These are phyloP conservation scores for Eudorcas thomsonii DNA, from an alignment of 2,113 vertebrate species.

Conservation along the genomic window DNA sequence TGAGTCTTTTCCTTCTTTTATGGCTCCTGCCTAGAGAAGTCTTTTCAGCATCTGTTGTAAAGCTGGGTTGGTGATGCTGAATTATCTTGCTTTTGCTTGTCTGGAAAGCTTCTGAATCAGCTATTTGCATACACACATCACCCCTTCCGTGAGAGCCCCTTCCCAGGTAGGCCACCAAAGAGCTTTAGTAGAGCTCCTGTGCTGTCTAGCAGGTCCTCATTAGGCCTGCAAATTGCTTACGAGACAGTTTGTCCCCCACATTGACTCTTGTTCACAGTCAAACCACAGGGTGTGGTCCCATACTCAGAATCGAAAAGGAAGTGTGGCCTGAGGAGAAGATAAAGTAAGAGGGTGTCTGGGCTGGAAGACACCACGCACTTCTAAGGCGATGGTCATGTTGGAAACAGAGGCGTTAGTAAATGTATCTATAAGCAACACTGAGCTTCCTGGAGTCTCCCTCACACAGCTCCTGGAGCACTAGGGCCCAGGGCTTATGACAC, in stretches of 20 bases:
- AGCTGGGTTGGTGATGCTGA: neutral
- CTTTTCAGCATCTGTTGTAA: neutral
- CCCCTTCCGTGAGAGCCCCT: neutral
- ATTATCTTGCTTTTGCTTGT: neutral
- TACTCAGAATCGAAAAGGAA: neutral
- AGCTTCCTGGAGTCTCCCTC: neutral
- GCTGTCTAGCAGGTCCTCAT: neutral
- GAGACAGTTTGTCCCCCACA: neutral
- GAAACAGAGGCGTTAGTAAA: neutral
- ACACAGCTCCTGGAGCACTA: neutral
- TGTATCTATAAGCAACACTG: neutral
- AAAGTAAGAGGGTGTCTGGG: neutral
- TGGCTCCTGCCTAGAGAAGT: neutral
- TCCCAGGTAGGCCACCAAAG: neutral
- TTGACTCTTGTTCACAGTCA: neutral
- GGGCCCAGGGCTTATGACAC: neutral
- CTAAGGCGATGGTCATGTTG: neutral
- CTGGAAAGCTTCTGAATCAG: neutral
- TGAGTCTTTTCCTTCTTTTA: neutral
- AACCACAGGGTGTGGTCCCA: neutral
- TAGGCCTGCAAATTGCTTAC: neutral
- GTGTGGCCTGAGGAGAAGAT: neutral
- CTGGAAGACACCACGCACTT: neutral
- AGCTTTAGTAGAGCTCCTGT: fast-evolving
- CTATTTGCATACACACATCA: fast-evolving